phyloP scores from a whole-genome alignment of 2,113 vertebrate species.

The Macquaria australasica region DNA sequence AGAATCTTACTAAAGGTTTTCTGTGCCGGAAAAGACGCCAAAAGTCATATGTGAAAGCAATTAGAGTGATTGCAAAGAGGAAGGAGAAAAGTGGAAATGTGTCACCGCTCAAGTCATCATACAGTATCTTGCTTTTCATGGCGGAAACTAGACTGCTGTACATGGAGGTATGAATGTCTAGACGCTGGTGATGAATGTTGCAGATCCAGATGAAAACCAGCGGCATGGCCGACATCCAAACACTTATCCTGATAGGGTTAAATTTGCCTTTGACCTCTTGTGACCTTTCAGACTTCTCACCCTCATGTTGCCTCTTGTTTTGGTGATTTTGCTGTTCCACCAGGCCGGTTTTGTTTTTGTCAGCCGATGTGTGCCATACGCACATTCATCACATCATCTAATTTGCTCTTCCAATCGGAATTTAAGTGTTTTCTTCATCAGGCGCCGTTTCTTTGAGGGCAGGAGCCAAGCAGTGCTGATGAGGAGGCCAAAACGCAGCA shows the following conservation, averaged over 20 bases:
- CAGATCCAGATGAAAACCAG: neutral
- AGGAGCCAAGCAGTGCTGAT: constrained; percentile 87
- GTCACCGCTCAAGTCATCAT: constrained; percentile 55
- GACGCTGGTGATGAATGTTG: constrained; percentile 13
- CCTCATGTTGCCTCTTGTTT: neutral
- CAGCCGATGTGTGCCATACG: constrained; percentile 82
- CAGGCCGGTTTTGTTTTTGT: neutral
- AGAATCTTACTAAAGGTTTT: constrained; percentile 44
- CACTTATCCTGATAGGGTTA: neutral
- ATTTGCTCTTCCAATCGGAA: constrained; percentile 87
- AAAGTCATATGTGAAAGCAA: constrained; percentile 70
- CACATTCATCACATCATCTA: constrained; percentile 89
- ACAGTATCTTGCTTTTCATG: constrained; percentile 32
- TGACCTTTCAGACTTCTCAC: constrained; percentile 77
- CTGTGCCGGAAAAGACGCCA: neutral
- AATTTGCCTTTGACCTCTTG: constrained; percentile 3
- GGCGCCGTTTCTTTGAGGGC: constrained; percentile 84
- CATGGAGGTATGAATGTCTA: constrained; percentile 12
- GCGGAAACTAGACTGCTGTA: neutral
- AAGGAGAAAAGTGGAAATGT: constrained; percentile 74
- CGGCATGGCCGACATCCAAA: constrained; percentile 2
- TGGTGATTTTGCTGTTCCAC: neutral
- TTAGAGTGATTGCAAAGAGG: constrained; percentile 72
- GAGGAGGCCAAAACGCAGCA: constrained; percentile 85
- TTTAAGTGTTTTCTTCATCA: constrained; percentile 88